These are phyloP conservation scores for Caenorhabditis doughertyi DNA, from an alignment of 2,888 invertebrate genomes.

Conservation along the genomic window DNA sequence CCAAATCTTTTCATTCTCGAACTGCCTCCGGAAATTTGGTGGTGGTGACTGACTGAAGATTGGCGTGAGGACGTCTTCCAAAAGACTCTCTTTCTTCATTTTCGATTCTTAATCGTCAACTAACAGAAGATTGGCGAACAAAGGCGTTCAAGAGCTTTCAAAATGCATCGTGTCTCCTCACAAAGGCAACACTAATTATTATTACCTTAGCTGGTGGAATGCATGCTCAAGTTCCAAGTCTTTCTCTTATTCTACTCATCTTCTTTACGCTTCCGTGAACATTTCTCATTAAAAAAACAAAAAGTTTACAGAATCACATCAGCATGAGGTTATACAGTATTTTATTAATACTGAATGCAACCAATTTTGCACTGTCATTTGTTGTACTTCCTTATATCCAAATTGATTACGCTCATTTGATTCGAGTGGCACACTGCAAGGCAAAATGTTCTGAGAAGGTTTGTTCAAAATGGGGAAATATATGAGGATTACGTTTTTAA, in stretches of 20 bases:
- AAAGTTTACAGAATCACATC: slow-evolving; percentile 52
- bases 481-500: too few species aligned
- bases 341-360: slow-evolving; percentile 34
- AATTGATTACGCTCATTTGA: slow-evolving; percentile 80
- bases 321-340: slow-evolving; percentile 47
- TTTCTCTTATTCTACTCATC: slow-evolving; percentile 9
- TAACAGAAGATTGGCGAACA: slow-evolving; percentile 27
- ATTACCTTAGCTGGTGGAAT: slow-evolving; percentile 63
- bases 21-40: slow-evolving; percentile 57
- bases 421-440: slow-evolving; percentile 79
- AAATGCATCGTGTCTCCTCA: slow-evolving; percentile 42
- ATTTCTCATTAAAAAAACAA: slow-evolving; percentile 20
- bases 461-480: too few species aligned
- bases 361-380: slow-evolving; percentile 63
- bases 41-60: slow-evolving; percentile 33
- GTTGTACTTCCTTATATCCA: slow-evolving; percentile 80
- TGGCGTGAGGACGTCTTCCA: slow-evolving; percentile 9
- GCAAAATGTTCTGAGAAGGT: slow-evolving; percentile 81
- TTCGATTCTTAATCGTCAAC: slow-evolving; percentile 48
- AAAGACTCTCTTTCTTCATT: slow-evolving; percentile 39
- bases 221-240: slow-evolving; percentile 23
- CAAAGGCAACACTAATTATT: slow-evolving; percentile 65
- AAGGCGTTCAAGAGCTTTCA: slow-evolving; percentile 62
- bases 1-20: slow-evolving; percentile 52
- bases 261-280: slow-evolving; percentile 27